phyloP scores from a whole-genome alignment of 1,140 invertebrate genomes.

The Neodiprion lecontei region DNA sequence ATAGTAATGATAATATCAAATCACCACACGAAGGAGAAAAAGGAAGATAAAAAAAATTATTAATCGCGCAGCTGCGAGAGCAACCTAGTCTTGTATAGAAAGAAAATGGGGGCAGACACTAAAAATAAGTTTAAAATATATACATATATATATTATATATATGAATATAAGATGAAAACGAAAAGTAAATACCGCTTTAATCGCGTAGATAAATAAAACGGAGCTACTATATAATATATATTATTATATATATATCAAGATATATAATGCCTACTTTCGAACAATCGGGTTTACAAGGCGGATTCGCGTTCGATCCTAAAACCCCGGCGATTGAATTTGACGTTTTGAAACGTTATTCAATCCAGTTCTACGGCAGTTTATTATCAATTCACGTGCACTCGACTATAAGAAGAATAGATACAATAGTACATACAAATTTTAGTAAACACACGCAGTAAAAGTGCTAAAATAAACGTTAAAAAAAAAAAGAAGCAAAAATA shows the following conservation, averaged over 20 bases:
- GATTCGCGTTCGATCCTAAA: not conserved
- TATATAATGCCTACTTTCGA: not conserved
- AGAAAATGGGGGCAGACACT: conserved; percentile 47
- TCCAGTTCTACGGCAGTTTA: not conserved
- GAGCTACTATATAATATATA: conserved; percentile 6
- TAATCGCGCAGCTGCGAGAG: conserved; percentile 12
- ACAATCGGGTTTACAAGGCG: not conserved
- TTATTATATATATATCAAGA: not conserved
- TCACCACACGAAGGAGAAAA: conserved; percentile 16
- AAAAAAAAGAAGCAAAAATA: not conserved
- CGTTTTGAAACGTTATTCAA: not conserved
- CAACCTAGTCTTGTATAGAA: conserved; percentile 61
- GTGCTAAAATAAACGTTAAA: not conserved
- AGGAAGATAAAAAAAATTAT: conserved; percentile 11
- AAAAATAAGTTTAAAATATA: conserved; percentile 34
- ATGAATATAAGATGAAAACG: not conserved
- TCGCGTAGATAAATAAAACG: not conserved
- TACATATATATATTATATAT: conserved; percentile 20
- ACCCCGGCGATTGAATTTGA: not conserved
- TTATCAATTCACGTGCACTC: not conserved
- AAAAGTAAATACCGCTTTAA: conserved; percentile 10
- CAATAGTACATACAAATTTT: not conserved
- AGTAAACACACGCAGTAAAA: not conserved
- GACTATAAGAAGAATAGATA: not conserved
- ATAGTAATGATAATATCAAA: conserved; percentile 22